phyloP scores from a whole-genome alignment of 2,113 vertebrate genomes.

The Proteles cristata region DNA sequence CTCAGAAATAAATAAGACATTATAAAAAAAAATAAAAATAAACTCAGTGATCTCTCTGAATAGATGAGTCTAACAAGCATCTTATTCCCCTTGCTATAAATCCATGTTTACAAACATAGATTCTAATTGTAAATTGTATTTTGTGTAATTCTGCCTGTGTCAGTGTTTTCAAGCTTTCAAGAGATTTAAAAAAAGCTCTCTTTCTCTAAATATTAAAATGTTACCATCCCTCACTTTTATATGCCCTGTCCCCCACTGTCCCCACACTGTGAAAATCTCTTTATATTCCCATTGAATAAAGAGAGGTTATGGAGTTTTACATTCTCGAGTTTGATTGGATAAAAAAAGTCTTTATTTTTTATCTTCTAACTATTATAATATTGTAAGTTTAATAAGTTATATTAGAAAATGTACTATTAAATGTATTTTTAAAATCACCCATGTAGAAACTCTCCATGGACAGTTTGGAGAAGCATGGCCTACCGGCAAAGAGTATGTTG shows the following conservation, averaged over 20 bases:
- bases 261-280: neutral
- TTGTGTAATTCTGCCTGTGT: neutral
- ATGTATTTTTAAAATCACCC: neutral
- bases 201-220: neutral
- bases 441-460: neutral
- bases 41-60: slow-evolving; percentile 7
- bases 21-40: neutral
- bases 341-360: neutral
- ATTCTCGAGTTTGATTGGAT: neutral
- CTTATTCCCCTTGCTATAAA: neutral
- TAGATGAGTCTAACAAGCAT: neutral
- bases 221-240: neutral
- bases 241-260: neutral
- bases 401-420: neutral
- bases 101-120: neutral
- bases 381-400: neutral
- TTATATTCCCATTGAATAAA: neutral
- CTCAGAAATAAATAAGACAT: too few species aligned
- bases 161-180: neutral
- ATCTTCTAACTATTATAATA: slow-evolving; percentile 34
- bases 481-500: neutral
- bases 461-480: neutral
- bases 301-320: neutral
- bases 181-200: neutral
- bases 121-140: neutral